These are phyloP conservation scores for Dilophus febrilis DNA, from an alignment of 2,888 invertebrate species.

Conservation along the genomic window DNA sequence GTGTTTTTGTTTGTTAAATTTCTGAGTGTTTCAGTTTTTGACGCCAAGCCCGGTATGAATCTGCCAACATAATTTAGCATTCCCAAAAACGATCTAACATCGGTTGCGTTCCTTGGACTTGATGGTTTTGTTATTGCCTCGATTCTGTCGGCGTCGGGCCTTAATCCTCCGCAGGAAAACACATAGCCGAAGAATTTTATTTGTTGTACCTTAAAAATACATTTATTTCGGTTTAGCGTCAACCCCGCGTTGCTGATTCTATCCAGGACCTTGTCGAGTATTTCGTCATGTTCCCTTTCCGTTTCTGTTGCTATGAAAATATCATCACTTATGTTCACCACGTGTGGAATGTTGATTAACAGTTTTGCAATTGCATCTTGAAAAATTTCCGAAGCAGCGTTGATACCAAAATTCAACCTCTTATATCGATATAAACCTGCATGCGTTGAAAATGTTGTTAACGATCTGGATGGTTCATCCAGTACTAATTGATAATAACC, in stretches of 20 bases:
- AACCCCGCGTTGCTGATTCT: slow-evolving; percentile 4
- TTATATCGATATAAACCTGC: slow-evolving; percentile 12
- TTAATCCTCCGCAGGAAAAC: slow-evolving; percentile 9
- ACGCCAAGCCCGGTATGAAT: slow-evolving; percentile 10
- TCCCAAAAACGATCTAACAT: slow-evolving; percentile 11
- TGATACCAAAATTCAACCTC: slow-evolving; percentile 14
- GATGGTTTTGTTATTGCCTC: slow-evolving; percentile 7
- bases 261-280: slow-evolving; percentile 10
- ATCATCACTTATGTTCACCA: slow-evolving; percentile 14
- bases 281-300: slow-evolving; percentile 11
- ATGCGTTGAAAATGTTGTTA: slow-evolving; percentile 12
- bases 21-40: slow-evolving; percentile 8
- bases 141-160: slow-evolving; percentile 9
- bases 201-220: slow-evolving; percentile 6
- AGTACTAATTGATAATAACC: slow-evolving; percentile 13
- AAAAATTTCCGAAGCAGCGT: slow-evolving; percentile 14
- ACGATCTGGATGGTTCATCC: slow-evolving; percentile 8
- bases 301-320: slow-evolving; percentile 13
- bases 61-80: slow-evolving; percentile 11
- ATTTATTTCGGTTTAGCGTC: slow-evolving; percentile 9
- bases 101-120: slow-evolving; percentile 7
- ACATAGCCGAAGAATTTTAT: slow-evolving; percentile 14
- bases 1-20: slow-evolving; percentile 9
- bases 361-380: slow-evolving; percentile 11
- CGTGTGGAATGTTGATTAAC: slow-evolving; percentile 9